A percentile compares a stretch with the other conserved stretches of the same genome.
Conservation (phyloP, 2,797 vertebrate genomes). For the Paguma larvata region DNA sequence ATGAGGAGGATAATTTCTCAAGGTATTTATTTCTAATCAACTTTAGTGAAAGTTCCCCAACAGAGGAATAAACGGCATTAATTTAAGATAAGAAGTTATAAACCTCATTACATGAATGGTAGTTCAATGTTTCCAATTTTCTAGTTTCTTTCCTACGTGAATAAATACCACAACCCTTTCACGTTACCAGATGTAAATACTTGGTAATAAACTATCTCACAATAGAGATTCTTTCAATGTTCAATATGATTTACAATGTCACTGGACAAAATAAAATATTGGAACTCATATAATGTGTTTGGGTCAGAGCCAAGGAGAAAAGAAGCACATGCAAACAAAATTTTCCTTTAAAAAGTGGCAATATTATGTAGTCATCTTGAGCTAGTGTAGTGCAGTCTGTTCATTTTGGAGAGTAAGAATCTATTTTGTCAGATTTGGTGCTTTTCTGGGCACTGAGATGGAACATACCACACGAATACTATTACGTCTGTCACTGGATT, state of each 20-base stretch:
- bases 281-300: slow-evolving; percentile 67
- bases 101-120: slow-evolving; percentile 38
- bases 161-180: slow-evolving; percentile 57
- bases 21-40: slow-evolving; percentile 73
- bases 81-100: slow-evolving; percentile 61
- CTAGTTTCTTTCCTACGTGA: slow-evolving; percentile 47
- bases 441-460: slow-evolving; percentile 57
- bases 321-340: slow-evolving; percentile 56
- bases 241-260: slow-evolving; percentile 69
- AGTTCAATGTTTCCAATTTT: slow-evolving; percentile 64
- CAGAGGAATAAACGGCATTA: slow-evolving; percentile 24
- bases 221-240: slow-evolving; percentile 50
- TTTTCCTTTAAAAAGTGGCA: slow-evolving; percentile 40
- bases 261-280: slow-evolving; percentile 69
- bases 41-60: slow-evolving; percentile 60
- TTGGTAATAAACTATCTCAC: slow-evolving; percentile 25
- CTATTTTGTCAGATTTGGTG: slow-evolving; percentile 65
- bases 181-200: neutral
- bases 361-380: slow-evolving; percentile 44
- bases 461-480: slow-evolving; percentile 32
- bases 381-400: neutral
- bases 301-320: slow-evolving; percentile 56
- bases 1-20: slow-evolving; percentile 59
- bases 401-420: slow-evolving; percentile 66
- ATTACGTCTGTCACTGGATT: slow-evolving; percentile 59